Conservation (phyloP, 2,113 vertebrate species). For the Pterocles burchelli region DNA sequence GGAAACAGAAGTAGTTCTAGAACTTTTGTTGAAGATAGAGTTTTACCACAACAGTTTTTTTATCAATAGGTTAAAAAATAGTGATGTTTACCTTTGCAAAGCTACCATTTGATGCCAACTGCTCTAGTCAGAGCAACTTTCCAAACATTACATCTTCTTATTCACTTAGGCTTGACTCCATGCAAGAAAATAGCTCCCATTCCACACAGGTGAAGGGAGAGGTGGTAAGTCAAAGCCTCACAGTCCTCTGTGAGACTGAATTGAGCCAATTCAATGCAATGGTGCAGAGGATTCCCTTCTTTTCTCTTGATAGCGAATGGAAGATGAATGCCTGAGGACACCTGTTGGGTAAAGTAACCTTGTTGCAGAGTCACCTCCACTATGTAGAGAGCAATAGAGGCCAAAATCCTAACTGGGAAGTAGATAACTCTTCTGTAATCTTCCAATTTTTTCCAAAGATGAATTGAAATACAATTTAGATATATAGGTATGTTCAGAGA, state of each 20-base stretch:
- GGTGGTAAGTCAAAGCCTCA: background rate
- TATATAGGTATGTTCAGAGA: background rate
- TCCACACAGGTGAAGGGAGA: background rate
- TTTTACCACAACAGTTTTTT: background rate
- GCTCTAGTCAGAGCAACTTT: background rate
- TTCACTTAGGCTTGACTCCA: background rate
- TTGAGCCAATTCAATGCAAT: background rate
- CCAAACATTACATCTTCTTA: background rate
- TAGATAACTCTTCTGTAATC: background rate
- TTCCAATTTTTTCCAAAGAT: background rate
- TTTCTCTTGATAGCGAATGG: background rate
- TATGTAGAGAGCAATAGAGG: background rate
- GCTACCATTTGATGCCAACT: background rate
- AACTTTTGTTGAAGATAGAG: background rate
- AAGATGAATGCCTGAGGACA: fast-evolving
- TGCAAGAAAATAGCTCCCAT: background rate
- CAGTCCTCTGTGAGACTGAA: background rate
- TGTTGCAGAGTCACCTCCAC: background rate
- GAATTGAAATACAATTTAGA: background rate
- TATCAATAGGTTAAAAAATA: background rate
- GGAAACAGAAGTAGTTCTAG: background rate
- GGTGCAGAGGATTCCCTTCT: background rate
- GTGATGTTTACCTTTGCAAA: background rate
- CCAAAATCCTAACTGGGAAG: background rate
- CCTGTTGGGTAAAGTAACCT: background rate